These are phyloP conservation scores for Aphidius colemani DNA, from an alignment of 2,888 invertebrate species.

Conservation along the genomic window DNA sequence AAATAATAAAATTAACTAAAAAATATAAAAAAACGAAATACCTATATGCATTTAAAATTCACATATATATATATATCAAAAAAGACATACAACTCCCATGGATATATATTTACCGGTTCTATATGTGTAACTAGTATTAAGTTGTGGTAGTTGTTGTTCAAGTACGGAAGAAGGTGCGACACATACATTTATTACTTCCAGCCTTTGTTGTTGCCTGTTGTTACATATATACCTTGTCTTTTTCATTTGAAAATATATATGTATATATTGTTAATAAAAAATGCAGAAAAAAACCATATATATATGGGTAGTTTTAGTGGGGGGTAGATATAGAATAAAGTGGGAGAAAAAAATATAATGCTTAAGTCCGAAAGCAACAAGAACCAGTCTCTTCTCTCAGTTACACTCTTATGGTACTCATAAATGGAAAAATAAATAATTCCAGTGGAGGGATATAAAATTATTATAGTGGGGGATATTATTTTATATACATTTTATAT, in stretches of 20 bases:
- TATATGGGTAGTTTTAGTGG: neutral
- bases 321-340: neutral
- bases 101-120: conserved; percentile 27
- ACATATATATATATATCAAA: too few species aligned
- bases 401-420: conserved; percentile 11
- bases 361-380: conserved; percentile 3
- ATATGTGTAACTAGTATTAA: neutral
- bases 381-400: conserved; percentile 13
- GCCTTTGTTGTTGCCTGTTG: neutral
- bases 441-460: conserved; percentile 31
- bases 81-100: too few species aligned
- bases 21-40: too few species aligned
- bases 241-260: neutral
- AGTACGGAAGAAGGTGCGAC: conserved; percentile 19
- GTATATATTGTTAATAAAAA: conserved; percentile 3
- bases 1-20: too few species aligned
- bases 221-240: too few species aligned
- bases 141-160: too few species aligned
- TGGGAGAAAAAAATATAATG: neutral
- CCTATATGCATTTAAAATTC: neutral
- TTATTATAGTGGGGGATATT: too few species aligned
- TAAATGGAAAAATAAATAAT: conserved; percentile 23
- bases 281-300: neutral
- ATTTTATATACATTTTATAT: too few species aligned
- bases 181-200: conserved; percentile 1